Conservation (phyloP, 2,888 invertebrate genomes). For the Drosophila dives region DNA sequence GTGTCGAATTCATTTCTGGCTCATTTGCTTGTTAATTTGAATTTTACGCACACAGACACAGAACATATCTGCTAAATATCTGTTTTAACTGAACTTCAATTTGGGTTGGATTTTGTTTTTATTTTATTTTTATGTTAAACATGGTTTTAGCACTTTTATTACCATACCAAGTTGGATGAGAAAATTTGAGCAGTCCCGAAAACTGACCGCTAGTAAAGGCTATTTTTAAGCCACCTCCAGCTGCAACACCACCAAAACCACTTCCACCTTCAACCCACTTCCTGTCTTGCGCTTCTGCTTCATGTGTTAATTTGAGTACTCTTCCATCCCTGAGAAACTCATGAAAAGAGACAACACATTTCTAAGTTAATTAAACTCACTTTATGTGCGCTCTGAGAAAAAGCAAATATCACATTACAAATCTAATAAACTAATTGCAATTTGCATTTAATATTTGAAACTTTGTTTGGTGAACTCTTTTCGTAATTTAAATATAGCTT, state of each 20-base stretch:
- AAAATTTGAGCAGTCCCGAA: not conserved
- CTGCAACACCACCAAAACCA: constrained; percentile 3
- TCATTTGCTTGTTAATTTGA: constrained; percentile 72
- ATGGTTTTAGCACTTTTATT: constrained; percentile 55
- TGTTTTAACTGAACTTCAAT: constrained; percentile 19
- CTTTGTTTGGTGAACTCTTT: not conserved
- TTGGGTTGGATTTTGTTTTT: constrained; percentile 12
- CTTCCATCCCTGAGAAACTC: not conserved
- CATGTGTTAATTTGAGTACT: constrained; percentile 1
- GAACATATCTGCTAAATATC: not conserved
- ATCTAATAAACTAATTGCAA: not conserved
- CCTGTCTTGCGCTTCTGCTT: constrained; percentile 15
- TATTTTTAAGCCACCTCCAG: constrained; percentile 18
- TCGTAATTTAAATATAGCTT: not conserved
- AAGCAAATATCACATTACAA: not conserved
- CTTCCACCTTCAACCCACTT: constrained; percentile 5
- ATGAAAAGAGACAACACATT: constrained; percentile 1
- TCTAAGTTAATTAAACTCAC: constrained; percentile 29
- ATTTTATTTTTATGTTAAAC: constrained; percentile 9
- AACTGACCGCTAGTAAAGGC: constrained; percentile 13
- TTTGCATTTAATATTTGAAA: not conserved
- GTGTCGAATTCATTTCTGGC: constrained; percentile 66
- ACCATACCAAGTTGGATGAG: constrained; percentile 12
- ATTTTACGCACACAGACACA: constrained; percentile 72
- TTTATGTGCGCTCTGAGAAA: constrained; percentile 36